Conservation (phyloP, 2,113 vertebrate genomes). For the Synodontis membranacea region DNA sequence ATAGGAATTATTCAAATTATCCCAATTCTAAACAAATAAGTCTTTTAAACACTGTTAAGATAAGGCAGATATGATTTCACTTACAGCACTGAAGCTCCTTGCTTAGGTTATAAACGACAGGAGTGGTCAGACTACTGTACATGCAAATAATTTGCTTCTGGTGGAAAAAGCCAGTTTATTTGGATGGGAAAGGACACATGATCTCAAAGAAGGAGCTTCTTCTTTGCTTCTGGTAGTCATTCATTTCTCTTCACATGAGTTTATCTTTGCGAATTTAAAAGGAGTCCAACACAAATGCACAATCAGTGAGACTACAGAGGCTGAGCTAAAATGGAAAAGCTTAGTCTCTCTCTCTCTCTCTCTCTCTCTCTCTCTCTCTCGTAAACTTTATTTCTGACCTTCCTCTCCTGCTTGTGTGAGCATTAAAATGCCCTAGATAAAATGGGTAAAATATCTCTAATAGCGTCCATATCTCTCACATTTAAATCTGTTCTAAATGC, state of each 20-base stretch:
- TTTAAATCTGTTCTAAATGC: background rate
- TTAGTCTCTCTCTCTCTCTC: conserved; percentile 2
- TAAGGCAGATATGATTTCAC: background rate
- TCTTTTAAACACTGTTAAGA: background rate
- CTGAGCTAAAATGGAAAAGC: background rate
- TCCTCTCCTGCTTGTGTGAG: background rate
- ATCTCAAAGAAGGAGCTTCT: background rate
- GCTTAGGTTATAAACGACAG: background rate
- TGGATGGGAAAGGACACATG: background rate
- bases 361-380: background rate
- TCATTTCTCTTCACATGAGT: background rate
- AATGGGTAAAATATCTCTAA: background rate
- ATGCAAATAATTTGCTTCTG: background rate
- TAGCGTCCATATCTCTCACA: background rate
- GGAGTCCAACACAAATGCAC: background rate
- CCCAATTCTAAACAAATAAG: background rate
- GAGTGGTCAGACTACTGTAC: background rate
- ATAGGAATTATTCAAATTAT: background rate
- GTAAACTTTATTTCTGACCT: background rate
- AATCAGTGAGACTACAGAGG: background rate
- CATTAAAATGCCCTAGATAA: conserved; percentile 2
- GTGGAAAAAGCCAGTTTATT: background rate
- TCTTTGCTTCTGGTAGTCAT: background rate
- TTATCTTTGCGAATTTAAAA: background rate
- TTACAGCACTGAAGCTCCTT: background rate